Evolutionary conservation across 2,888 invertebrate genomes (phyloP), one percentile per base, ranked within the genome.

Genomic region (Morpho deidamia): DNA sequence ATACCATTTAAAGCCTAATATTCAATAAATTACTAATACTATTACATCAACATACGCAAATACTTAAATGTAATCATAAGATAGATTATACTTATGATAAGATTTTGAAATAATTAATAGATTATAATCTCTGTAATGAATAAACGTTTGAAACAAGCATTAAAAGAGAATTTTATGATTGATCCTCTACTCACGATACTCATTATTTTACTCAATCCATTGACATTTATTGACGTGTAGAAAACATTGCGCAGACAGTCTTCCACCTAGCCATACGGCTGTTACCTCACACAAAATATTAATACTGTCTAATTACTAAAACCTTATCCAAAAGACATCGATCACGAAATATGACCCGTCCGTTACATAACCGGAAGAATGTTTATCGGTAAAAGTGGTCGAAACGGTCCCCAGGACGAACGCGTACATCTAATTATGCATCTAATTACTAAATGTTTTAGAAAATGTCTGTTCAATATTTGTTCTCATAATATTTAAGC

Each of bases 301-400:
- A 85, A 84, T 83, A 79, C 74, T 76, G 77, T 80, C 80, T 84
- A 85, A 85, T 85, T 86, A 82, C 75, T 67, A 68, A 77, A 80
- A 80, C 74, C 67, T 76, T 79, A 83, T 83, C 78, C 82, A 69
- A 78, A 76, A 81, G 78, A 76, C 80, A 84, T 83, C 82, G 78
- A 81, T 84, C 83, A 82, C 81, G 80, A 80, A 76, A 73, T 72
- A 69, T 71, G 77, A 75, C 76, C 74, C 70, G 79, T 76, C 65
- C 60, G 60, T 85, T 81, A 72, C 66, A 65, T 76, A 79, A 81
- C 60, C 58, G 42, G 75, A 74, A 76, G 68, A 68, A 61, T 65
- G 64, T 70, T 63, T 70, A 66, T 65, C 43, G 68, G 77, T 78
- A 80, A 76, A 78, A 74, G 75, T 77, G 70, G 75, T 72, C 59